A percentile compares a stretch with the other conserved stretches of the same genome.
phyloP scores from a whole-genome alignment of 2,888 invertebrate species.

The Cheilosia vulpina region DNA sequence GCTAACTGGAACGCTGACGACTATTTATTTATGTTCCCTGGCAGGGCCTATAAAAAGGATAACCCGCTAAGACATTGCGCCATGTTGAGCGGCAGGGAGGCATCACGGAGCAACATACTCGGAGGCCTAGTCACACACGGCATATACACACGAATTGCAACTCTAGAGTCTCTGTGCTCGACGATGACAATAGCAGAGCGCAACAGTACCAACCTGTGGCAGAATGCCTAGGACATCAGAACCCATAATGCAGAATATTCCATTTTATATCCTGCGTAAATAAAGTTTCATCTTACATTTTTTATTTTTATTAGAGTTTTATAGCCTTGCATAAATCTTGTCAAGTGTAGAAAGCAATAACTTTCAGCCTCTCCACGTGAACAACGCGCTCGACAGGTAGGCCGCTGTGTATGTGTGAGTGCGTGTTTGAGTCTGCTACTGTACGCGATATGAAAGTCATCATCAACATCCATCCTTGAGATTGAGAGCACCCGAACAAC shows the following conservation, averaged over 20 bases:
- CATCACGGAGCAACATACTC: neutral
- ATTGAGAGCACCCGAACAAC: slow-evolving; percentile 41
- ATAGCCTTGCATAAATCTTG: slow-evolving; percentile 78
- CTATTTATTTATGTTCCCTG: slow-evolving; percentile 72
- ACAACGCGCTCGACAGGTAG: slow-evolving; percentile 67
- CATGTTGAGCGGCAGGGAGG: neutral
- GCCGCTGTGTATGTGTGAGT: neutral
- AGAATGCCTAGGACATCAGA: slow-evolving; percentile 64
- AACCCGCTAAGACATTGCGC: slow-evolving; percentile 63
- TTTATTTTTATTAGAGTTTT: slow-evolving; percentile 78
- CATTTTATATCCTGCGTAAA: slow-evolving; percentile 76
- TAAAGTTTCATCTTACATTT: slow-evolving; percentile 78
- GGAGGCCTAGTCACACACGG: neutral
- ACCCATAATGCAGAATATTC: slow-evolving; percentile 75
- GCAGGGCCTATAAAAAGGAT: slow-evolving; percentile 69
- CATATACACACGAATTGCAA: slow-evolving; percentile 20
- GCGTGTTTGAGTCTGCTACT: slow-evolving; percentile 14
- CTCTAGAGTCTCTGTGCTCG: slow-evolving; percentile 34
- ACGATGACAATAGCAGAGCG: slow-evolving; percentile 9
- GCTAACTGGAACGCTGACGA: slow-evolving; percentile 71
- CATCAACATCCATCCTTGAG: slow-evolving; percentile 34
- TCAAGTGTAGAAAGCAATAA: slow-evolving; percentile 76
- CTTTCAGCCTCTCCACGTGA: slow-evolving; percentile 74
- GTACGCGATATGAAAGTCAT: slow-evolving; percentile 36
- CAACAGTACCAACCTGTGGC: slow-evolving; percentile 55